Conservation (phyloP, 2,888 invertebrate genomes). For the Agrypnus murinus region DNA sequence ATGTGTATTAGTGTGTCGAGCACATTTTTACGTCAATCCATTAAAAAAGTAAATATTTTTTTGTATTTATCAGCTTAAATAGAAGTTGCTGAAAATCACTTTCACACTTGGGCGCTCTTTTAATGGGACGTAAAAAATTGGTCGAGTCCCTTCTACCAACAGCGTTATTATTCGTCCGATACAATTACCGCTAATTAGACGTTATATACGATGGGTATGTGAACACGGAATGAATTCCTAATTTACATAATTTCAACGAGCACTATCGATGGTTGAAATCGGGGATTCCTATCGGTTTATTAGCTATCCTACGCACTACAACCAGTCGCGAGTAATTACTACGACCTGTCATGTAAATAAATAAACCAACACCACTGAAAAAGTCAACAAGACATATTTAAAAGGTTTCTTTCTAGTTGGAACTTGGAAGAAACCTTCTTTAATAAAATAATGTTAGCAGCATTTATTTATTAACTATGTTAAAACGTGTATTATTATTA, state of each 20-base stretch:
- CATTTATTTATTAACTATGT: slow-evolving; percentile 17
- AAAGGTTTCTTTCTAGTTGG: neutral
- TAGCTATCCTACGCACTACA: slow-evolving; percentile 34
- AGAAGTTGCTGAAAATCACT: slow-evolving; percentile 10
- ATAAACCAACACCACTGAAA: slow-evolving; percentile 30
- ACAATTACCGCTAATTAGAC: slow-evolving; percentile 39
- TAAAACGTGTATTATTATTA: slow-evolving; percentile 24
- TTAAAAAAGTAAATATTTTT: slow-evolving; percentile 6
- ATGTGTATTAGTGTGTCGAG: slow-evolving; percentile 29
- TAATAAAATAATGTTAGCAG: neutral
- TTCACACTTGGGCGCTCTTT: slow-evolving; percentile 22
- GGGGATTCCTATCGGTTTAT: slow-evolving; percentile 38
- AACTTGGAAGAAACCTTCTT: too few relatives aligned
- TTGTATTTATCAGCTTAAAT: neutral
- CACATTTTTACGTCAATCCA: neutral
- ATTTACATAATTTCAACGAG: slow-evolving; percentile 46
- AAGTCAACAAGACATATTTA: neutral
- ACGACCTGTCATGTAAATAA: slow-evolving; percentile 40
- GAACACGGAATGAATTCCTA: slow-evolving; percentile 32
- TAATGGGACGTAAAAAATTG: slow-evolving; percentile 42
- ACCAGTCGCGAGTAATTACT: slow-evolving; percentile 36
- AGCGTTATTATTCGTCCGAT: slow-evolving; percentile 22
- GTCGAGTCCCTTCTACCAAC: slow-evolving; percentile 1
- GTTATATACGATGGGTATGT: slow-evolving; percentile 29
- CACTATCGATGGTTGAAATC: slow-evolving; percentile 37